Evolutionary conservation across 2,113 vertebrate species (phyloP).

Genomic region (Felis catus): DNA sequence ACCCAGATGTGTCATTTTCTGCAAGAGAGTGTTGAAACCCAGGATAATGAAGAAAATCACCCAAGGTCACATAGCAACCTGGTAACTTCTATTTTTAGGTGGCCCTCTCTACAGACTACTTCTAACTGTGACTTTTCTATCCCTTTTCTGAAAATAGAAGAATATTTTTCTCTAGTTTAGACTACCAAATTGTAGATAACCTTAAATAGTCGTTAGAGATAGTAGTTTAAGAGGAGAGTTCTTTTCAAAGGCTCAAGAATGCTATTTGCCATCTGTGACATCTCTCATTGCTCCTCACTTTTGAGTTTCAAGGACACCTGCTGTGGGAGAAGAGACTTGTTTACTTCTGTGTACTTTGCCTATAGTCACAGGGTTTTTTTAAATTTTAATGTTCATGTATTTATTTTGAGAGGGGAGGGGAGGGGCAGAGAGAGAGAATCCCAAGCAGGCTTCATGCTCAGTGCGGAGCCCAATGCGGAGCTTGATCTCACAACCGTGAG

Average conservation of each 20-base stretch:
- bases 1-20: neutral
- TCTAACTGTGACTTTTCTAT: neutral
- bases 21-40: neutral
- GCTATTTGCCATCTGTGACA: neutral
- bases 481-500: neutral
- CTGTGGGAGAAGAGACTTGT: neutral
- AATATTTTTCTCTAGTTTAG: neutral
- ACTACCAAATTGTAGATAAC: neutral
- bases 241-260: slow-evolving; percentile 29
- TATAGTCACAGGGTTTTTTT: neutral
- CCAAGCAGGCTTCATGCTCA: neutral
- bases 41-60: neutral
- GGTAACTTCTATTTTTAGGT: neutral
- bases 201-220: neutral
- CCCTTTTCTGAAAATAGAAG: neutral
- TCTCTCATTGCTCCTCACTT: neutral
- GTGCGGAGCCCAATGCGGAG: neutral
- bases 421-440: neutral
- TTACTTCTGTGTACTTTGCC: slow-evolving; percentile 16
- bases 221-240: neutral
- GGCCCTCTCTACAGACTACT: neutral
- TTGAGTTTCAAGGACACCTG: neutral
- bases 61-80: neutral
- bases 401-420: neutral
- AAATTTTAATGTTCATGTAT: neutral